These are phyloP conservation scores for Ashinkailepas kermadecensis DNA, from an alignment of 2,888 invertebrate species.

Conservation along the genomic window DNA sequence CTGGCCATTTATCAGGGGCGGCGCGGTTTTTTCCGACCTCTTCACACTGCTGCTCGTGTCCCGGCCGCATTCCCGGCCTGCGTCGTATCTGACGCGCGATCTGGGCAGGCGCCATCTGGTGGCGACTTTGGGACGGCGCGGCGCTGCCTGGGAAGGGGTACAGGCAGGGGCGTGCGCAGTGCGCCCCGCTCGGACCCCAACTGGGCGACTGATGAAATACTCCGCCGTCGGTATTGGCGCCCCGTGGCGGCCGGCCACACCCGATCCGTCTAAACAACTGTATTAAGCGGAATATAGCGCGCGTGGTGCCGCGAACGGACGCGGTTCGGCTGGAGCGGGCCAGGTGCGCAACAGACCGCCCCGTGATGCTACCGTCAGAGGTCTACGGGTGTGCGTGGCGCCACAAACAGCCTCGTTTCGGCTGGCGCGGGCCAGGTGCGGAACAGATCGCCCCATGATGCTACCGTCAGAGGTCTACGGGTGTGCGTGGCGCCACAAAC, in stretches of 20 bases:
- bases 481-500: too few species aligned
- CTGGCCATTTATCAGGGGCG: background rate
- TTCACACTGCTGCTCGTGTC: background rate
- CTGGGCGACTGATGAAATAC: conserved; percentile 13
- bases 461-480: too few species aligned
- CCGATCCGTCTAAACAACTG: conserved; percentile 17
- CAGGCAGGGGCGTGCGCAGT: background rate
- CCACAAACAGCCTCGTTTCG: too few species aligned
- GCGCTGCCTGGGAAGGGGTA: background rate
- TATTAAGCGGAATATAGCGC: background rate
- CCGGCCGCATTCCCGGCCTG: background rate
- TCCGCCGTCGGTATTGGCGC: background rate
- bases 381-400: too few species aligned
- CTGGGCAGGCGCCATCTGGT: background rate
- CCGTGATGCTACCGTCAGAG: background rate
- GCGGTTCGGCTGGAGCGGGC: background rate
- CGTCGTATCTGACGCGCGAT: background rate
- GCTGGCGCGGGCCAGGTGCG: too few species aligned
- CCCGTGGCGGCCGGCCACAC: background rate
- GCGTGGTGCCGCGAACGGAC: background rate
- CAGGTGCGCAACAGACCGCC: background rate
- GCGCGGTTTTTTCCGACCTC: background rate
- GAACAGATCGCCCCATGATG: too few species aligned
- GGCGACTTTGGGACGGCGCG: background rate
- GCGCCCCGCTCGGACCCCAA: background rate